A percentile compares a stretch with the other conserved stretches of the same genome.
These are phyloP conservation scores for Plebejus anna DNA, from an alignment of 2,888 invertebrate genomes.

Conservation along the genomic window DNA sequence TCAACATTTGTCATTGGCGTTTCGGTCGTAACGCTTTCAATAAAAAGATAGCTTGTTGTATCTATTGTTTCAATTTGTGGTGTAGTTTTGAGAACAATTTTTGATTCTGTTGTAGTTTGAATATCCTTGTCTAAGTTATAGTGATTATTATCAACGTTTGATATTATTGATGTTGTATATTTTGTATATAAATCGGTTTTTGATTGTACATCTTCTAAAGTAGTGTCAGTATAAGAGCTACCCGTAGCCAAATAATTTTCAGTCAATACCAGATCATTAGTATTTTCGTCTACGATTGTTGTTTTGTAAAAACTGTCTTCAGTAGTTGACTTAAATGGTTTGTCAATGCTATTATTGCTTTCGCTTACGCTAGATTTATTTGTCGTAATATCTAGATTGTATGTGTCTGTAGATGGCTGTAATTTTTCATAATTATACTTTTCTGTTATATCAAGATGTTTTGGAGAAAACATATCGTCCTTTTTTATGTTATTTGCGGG, in stretches of 20 bases:
- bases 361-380: conserved; percentile 4
- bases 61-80: not conserved
- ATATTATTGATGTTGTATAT: not conserved
- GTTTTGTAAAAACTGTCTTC: not conserved
- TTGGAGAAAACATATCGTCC: not conserved
- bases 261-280: not conserved
- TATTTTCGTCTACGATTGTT: not conserved
- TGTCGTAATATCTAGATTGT: not conserved
- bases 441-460: not conserved
- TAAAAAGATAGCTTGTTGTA: not conserved
- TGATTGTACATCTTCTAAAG: not conserved
- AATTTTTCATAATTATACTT: not conserved
- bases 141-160: not conserved
- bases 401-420: not conserved
- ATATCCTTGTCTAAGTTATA: not conserved
- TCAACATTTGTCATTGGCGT: not conserved
- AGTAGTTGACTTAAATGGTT: conserved; percentile 27
- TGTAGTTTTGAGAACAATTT: not conserved
- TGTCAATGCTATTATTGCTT: conserved; percentile 1
- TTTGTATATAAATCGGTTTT: not conserved
- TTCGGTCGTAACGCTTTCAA: not conserved
- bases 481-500: not conserved
- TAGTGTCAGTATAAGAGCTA: conserved; percentile 1
- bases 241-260: not conserved
- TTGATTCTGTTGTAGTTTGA: not conserved